Evolutionary conservation across 2,888 invertebrate genomes (phyloP), one percentile per base, ranked within the genome.

Genomic region (Ophioninae sp.): DNA sequence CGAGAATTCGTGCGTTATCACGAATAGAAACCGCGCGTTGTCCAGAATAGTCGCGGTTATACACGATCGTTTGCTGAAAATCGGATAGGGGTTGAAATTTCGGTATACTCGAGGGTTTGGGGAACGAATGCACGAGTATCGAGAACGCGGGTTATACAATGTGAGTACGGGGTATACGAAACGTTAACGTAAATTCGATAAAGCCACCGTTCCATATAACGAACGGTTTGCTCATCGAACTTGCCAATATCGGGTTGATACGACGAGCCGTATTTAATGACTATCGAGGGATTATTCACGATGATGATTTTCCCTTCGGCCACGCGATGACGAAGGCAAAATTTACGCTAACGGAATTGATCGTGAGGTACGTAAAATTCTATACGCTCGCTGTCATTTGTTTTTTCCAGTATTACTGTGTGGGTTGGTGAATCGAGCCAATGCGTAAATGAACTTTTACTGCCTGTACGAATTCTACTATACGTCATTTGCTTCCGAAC

Each of bases 1-100:
- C n/a, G 72, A 20, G 58, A 41, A 58, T 81, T 84, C 84, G 84
- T 84, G 81, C 84, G 84, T 81, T 84, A 84, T 84, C 84, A 72
- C 81, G 78, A 76, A 81, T 68, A n/a, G 74, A 63, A 37, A 76
- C 63, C 59, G 78, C 61, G 76, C 63, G 8, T 59, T n/a, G 20
- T 59, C 64, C 58, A 44, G 20, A 61, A 41, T 80, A 67, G 74
- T 81, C 77, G 78, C 64, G 58, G 83, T 37, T 59, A 51, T 56
- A 69, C 58, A 69, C 69, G 69, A 63, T 83, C 83, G 83, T 83
- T 81, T 22, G 72, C 20, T 56, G 67, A 67, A 74, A 81, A 79
- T 81, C 67, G 65, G 58, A 79, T 63, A 65, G 72, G 56, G 67
- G 71, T 20, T 64, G 67, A 78, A 69, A 63, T 64, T 56, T 77